Base-by-base conservation (phyloP, 2,797 vertebrate genomes). In the Benthosema pterotum region DNA sequence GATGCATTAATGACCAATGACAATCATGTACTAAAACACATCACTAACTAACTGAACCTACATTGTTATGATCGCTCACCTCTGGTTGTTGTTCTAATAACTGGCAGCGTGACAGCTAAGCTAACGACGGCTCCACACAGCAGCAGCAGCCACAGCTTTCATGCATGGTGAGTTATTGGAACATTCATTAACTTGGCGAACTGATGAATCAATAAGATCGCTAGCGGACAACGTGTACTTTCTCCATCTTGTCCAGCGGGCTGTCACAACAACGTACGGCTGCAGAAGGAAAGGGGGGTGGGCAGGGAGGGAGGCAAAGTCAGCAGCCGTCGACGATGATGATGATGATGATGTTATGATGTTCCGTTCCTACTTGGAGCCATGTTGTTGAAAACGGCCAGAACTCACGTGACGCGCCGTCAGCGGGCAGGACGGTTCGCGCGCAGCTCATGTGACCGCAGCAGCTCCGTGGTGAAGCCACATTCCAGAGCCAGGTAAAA, bases 371-470 rank as follows among this genome's bases (percentile, higher is more conserved):
- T 65, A 60, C 52, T 60, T 58, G 82, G 69, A 87, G 88, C 89
- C 91, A 92, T 93, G 80, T 91, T 92, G 84, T 56, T 70, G 63
- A 67, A 63, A 65, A n/a, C n/a, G n/a, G n/a, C 49, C 65, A 32
- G 42, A 25, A 42, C 57, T 60, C 81, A 82, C 81, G 77, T 86
- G 84, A 83, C 71, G 52, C 60, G 52, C 61, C 28, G 77, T 60
- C 69, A 63, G 51, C 51, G 15, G 25, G 15, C 6, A 7, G n/a
- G n/a, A n/a, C n/a, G n/a, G n/a, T n/a, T n/a, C n/a, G 15, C 15
- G 43, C 11, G 51, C 59, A 7, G 43, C 77, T 85, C 79, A 82
- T 80, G 82, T 91, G 78, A 85, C 65, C 22, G 22, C 53, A 51
- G n/a, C n/a, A n/a, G n/a, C n/a, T n/a, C n/a, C n/a, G n/a, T n/a